Evolutionary conservation across 2,888 invertebrate species (phyloP).

Genomic region (Gerris lacustris): DNA sequence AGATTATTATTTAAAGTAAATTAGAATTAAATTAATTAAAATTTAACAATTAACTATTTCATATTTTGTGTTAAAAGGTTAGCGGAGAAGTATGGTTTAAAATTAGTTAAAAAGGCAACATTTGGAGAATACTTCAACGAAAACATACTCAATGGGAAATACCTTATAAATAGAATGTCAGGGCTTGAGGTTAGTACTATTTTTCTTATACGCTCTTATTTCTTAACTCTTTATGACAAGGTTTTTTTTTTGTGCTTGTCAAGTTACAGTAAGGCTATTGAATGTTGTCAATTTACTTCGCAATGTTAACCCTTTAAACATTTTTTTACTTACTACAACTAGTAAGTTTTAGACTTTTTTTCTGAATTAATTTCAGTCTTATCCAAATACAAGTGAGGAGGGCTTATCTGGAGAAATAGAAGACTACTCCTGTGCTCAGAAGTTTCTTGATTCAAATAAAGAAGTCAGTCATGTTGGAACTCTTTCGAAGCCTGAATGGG

Average conservation of each 20-base stretch:
- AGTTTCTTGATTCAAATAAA: constrained; percentile 41
- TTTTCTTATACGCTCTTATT: background rate
- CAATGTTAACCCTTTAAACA: too few species aligned
- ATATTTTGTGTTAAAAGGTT: constrained; percentile 35
- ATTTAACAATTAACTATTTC: background rate
- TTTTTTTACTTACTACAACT: too few species aligned
- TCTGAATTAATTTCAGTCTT: background rate
- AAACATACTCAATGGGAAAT: constrained; percentile 44
- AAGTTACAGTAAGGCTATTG: too few species aligned
- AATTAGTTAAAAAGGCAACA: constrained; percentile 39
- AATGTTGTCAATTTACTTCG: too few species aligned
- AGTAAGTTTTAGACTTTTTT: background rate
- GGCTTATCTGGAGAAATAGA: constrained; percentile 35
- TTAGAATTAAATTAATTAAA: too few species aligned
- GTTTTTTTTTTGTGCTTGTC: too few species aligned
- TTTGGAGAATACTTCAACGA: constrained; percentile 71
- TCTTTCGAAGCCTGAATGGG: constrained; percentile 81
- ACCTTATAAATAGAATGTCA: constrained; percentile 61
- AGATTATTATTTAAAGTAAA: too few species aligned
- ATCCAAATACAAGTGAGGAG: background rate
- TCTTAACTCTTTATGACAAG: background rate
- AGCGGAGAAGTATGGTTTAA: constrained; percentile 41
- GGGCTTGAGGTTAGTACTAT: constrained; percentile 49
- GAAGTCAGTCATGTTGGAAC: constrained; percentile 55
- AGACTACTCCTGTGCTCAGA: constrained; percentile 63